phyloP scores from a whole-genome alignment of 2,797 vertebrate genomes.

The Neosilurus mollespiculum region DNA sequence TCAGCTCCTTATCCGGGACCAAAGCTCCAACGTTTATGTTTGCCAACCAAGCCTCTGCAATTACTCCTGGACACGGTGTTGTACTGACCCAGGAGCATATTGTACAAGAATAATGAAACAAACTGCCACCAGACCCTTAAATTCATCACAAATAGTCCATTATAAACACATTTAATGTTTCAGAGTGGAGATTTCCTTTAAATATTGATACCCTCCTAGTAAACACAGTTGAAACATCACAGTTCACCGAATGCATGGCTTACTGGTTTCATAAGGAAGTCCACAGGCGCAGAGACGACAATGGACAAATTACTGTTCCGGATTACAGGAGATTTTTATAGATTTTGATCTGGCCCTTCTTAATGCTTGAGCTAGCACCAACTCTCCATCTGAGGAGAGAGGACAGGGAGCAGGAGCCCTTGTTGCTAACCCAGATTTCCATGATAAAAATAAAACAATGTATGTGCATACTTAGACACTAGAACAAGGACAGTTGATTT shows the following conservation, averaged over 20 bases:
- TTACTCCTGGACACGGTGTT: background rate
- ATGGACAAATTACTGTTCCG: constrained; percentile 10
- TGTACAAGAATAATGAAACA: background rate
- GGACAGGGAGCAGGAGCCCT: constrained; percentile 59
- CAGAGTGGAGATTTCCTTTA: background rate
- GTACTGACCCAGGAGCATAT: background rate
- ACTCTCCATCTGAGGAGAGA: constrained; percentile 55
- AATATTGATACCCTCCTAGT: background rate
- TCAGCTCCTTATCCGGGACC: background rate
- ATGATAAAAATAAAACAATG: constrained; percentile 76
- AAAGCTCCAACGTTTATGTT: background rate
- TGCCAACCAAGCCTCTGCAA: background rate
- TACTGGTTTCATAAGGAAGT: background rate
- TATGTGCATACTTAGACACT: constrained; percentile 74
- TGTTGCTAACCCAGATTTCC: constrained; percentile 68
- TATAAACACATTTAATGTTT: background rate
- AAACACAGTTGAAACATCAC: background rate
- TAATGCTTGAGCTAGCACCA: constrained; percentile 11
- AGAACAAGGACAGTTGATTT: constrained; percentile 76
- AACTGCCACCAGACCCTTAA: background rate
- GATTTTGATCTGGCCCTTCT: constrained; percentile 17
- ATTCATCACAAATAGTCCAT: background rate
- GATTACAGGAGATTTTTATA: constrained; percentile 22
- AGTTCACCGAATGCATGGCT: background rate
- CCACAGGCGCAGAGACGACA: background rate